Evolutionary conservation across 1,140 invertebrate species (phyloP), one percentile per base, ranked within the genome.

Genomic region (Hypsibius dujardini): DNA sequence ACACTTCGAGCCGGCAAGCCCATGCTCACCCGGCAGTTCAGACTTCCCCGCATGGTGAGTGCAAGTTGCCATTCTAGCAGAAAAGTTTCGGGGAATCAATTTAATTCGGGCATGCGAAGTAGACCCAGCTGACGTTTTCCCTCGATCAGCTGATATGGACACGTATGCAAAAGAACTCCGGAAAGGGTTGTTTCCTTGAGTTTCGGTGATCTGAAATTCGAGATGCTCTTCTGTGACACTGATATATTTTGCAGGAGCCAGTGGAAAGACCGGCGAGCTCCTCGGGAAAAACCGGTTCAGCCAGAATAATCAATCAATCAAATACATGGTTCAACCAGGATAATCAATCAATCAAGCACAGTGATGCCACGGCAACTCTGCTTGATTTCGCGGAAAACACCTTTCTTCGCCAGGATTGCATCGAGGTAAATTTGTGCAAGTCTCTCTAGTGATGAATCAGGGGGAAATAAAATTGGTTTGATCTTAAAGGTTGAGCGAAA

Each of bases 61-160:
- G n/a, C n/a, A n/a, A n/a, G n/a, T n/a, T n/a, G n/a, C n/a, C n/a
- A n/a, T n/a, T n/a, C n/a, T n/a, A n/a, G n/a, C n/a, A 56, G 50
- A 56, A 7, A n/a, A 7, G 7, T 7, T 56, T n/a, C 7, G 50
- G n/a, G 7, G 7, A 7, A n/a, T 56, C 7, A n/a, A 56, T 56
- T 56, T n/a, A n/a, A n/a, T 56, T 56, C 50, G 50, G n/a, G 50
- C 50, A 56, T n/a, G 50, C 7, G 50, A 56, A 56, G 50, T 56
- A 56, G 50, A 56, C 50, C n/a, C 50, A 56, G n/a, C n/a, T n/a
- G 50, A 56, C 7, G 50, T 56, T 7, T n/a, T n/a, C 7, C 7
- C 7, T 7, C n/a, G 50, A 56, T n/a, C 50, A 7, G 7, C n/a
- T 56, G 50, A 56, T 56, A 56, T 56, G 50, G 50, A 56, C 50